phyloP scores from a whole-genome alignment of 35 echinoderm and acorn worm genomes.

The Heliocidaris tuberculata region DNA sequence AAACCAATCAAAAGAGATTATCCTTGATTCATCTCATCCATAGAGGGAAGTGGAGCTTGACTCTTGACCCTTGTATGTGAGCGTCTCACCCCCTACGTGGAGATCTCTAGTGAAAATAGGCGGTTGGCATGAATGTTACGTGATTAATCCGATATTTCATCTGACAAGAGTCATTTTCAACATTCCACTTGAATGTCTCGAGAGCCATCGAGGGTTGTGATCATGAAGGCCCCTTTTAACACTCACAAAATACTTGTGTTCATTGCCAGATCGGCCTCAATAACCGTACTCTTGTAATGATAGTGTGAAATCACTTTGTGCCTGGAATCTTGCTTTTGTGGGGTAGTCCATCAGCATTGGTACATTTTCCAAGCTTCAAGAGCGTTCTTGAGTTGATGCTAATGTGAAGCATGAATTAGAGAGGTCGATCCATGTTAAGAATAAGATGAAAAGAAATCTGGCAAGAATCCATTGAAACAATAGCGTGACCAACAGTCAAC shows the following conservation, averaged over 20 bases:
- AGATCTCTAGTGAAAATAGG: not conserved
- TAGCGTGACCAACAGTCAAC: too few relatives aligned
- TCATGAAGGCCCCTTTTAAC: not conserved
- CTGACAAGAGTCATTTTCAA: not conserved
- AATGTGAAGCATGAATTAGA: too few relatives aligned
- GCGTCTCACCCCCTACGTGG: constrained; percentile 5
- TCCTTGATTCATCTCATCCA: not conserved
- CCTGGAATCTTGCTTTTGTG: too few relatives aligned
- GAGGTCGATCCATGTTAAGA: too few relatives aligned
- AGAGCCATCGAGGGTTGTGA: not conserved
- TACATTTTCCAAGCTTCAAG: too few relatives aligned
- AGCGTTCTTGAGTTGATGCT: too few relatives aligned
- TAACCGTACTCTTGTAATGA: too few relatives aligned
- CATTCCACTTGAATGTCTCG: not conserved
- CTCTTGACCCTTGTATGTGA: not conserved
- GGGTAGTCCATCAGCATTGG: too few relatives aligned
- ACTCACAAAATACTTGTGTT: not conserved
- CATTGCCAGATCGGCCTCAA: not conserved
- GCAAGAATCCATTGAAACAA: too few relatives aligned
- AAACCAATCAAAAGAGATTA: not conserved
- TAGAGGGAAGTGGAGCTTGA: not conserved
- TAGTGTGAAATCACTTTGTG: too few relatives aligned
- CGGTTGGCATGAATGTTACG: not conserved
- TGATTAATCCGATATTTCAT: not conserved
- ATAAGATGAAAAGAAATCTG: too few relatives aligned